phyloP scores from a whole-genome alignment of 2,113 vertebrate species.

The Canis aureus region DNA sequence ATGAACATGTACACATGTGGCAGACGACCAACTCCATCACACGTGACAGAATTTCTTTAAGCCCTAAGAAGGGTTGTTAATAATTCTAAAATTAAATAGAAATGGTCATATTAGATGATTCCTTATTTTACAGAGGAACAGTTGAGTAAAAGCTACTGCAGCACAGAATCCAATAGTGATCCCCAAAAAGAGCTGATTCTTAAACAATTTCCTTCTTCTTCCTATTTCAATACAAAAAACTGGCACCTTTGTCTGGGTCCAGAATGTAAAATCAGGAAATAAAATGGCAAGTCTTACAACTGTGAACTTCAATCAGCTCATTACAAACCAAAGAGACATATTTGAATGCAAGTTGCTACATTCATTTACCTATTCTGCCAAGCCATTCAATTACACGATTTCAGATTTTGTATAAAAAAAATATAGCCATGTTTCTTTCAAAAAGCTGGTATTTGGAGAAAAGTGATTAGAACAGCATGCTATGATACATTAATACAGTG shows the following conservation, averaged over 20 bases:
- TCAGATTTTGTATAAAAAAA: conserved; percentile 72
- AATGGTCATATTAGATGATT: conserved; percentile 13
- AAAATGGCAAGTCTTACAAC: conserved; percentile 72
- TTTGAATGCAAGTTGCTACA: conserved; percentile 69
- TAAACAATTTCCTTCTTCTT: conserved; percentile 68
- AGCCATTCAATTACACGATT: conserved; percentile 69
- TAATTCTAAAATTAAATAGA: conserved; percentile 66
- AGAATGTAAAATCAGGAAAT: conserved; percentile 79
- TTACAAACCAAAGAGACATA: conserved; percentile 71
- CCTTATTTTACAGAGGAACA: conserved; percentile 53
- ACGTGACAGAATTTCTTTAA: conserved; percentile 24
- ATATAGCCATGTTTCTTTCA: conserved; percentile 71
- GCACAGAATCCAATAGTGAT: conserved; percentile 18
- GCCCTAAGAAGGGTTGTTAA: conserved; percentile 3
- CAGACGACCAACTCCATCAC: background rate
- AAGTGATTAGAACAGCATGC: conserved; percentile 78
- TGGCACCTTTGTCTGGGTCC: conserved; percentile 74
- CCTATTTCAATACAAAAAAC: conserved; percentile 60
- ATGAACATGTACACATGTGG: background rate
- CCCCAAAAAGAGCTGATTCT: conserved; percentile 59
- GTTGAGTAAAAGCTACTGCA: conserved; percentile 53
- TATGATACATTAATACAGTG: conserved; percentile 66
- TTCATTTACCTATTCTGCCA: conserved; percentile 70
- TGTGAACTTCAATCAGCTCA: conserved; percentile 71
- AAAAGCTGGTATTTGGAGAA: conserved; percentile 76